phyloP scores from a whole-genome alignment of 2,113 vertebrate genomes.

The Neogobius melanostomus region DNA sequence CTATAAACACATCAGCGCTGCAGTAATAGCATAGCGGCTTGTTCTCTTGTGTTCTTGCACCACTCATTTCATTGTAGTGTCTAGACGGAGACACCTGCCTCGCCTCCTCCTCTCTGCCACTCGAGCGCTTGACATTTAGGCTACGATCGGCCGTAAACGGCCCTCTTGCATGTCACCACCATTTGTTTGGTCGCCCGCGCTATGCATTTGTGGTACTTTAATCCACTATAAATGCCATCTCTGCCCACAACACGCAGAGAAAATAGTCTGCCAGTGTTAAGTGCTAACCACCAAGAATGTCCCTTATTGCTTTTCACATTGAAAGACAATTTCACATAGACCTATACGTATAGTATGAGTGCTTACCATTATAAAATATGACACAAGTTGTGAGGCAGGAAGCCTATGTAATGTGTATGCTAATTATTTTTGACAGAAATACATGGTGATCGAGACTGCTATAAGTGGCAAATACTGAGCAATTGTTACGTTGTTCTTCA shows the following conservation, averaged over 20 bases:
- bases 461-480: too few species aligned
- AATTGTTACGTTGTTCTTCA: too few species aligned
- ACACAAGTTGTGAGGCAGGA: too few species aligned
- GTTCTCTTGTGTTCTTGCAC: slow-evolving; percentile 18
- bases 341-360: too few species aligned
- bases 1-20: slow-evolving; percentile 48
- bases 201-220: slow-evolving; percentile 18
- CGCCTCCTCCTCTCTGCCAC: slow-evolving; percentile 7
- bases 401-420: too few species aligned
- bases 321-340: too few species aligned
- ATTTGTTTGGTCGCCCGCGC: slow-evolving; percentile 62
- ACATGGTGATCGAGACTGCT: too few species aligned
- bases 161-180: slow-evolving; percentile 62
- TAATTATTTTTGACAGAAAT: too few species aligned
- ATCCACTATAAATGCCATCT: background rate
- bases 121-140: slow-evolving; percentile 72
- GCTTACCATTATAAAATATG: too few species aligned
- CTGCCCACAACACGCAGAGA: background rate
- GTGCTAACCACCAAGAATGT: background rate
- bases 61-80: slow-evolving; percentile 28
- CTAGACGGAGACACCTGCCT: slow-evolving; percentile 41
- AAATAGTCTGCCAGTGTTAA: background rate
- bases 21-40: slow-evolving; percentile 46
- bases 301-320: too few species aligned
- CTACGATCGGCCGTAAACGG: slow-evolving; percentile 52